Evolutionary conservation across 2,888 invertebrate species (phyloP).

Genomic region (Ecdyonurus torrentis): DNA sequence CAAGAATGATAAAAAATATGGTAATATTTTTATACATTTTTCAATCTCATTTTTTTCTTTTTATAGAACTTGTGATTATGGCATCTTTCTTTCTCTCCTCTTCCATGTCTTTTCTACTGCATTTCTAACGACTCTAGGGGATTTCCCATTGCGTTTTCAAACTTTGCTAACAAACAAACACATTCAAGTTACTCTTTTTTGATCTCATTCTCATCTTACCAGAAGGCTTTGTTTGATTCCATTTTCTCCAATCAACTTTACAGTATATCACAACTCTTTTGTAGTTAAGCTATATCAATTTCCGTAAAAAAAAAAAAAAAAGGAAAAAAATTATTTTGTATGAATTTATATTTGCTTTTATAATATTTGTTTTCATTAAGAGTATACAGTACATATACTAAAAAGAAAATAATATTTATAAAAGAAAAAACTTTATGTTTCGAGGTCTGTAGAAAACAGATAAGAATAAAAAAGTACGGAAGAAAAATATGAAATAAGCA

Average conservation of each 20-base stretch:
- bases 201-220: neutral
- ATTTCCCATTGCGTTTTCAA: neutral
- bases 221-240: neutral
- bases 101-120: neutral
- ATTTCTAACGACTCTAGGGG: neutral
- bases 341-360: too few species aligned
- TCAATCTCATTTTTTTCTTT: too few species aligned
- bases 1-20: neutral
- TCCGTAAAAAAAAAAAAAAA: too few species aligned
- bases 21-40: neutral
- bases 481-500: too few species aligned
- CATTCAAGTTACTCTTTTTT: neutral
- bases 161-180: neutral
- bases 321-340: too few species aligned
- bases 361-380: too few species aligned
- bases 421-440: too few species aligned
- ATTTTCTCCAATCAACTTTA: neutral
- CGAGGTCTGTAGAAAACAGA: neutral
- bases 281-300: too few species aligned
- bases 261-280: neutral
- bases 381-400: too few species aligned
- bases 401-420: too few species aligned
- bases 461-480: neutral
- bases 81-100: neutral
- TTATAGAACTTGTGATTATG: neutral